Base-by-base conservation (phyloP, 1,140 invertebrate species). In the Acromyrmex charruanus region DNA sequence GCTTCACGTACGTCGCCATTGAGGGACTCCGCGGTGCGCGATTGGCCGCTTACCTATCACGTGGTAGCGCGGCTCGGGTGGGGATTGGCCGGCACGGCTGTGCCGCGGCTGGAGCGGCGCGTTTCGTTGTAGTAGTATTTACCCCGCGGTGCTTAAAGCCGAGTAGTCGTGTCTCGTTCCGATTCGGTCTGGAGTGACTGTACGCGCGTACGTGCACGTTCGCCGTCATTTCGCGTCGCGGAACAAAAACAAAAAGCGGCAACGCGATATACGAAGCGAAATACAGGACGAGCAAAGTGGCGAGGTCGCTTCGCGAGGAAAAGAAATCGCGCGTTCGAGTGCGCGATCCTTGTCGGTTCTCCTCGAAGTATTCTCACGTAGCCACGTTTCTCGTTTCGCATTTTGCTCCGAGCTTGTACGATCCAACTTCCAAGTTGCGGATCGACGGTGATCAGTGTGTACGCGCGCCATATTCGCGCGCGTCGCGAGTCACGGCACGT, bases 111-210 rank as follows among this genome's bases (percentile, higher is more conserved):
- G 91, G 65, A n/a, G 35, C 18, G 35, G 88, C 89, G 85, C 91
- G 92, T 91, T 93, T 93, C 89, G 89, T 94, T 93, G 91, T 92
- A 88, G 91, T 92, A 90, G 91, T 92, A 91, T 94, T 93, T 92
- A 92, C 88, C 88, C 85, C 89, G 90, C 89, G 89, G 82, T 92
- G 90, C 68, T 61, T 89, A 90, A 93, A 93, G 92, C 81, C 85
- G 88, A 87, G 72, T 55, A 55, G 87, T 82, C 87, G 66, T 79
- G 82, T 9, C 31, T 49, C 82, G 53, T 53, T 72, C 84, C 55
- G 53, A 18, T 74, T 3, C 25, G 18, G 68, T 80, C 51, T 35
- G 18, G 28, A 75, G 72, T 16, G 16, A 16, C 18, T 21, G 65
- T 53, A 53, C 3, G 44, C 58, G 55, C n/a, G n/a, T 10, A 61